Base-by-base conservation (phyloP, 2,888 invertebrate genomes). In the Eristalis arbustorum region DNA sequence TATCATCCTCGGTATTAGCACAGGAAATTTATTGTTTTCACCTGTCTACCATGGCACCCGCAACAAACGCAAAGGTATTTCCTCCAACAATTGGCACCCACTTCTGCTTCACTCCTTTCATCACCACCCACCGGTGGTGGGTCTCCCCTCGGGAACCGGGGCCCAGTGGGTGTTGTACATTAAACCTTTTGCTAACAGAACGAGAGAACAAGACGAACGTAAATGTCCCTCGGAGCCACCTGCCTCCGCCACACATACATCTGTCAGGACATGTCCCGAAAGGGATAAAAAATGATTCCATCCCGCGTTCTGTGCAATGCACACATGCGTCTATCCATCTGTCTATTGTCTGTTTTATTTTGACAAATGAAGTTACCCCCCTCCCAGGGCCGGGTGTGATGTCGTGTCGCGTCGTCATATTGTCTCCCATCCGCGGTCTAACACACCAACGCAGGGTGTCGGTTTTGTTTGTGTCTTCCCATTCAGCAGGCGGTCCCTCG, bases 281-380 rank as follows among this genome's bases (percentile, higher is more conserved):
- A 76, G 31, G 64, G 72, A 74, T 85, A 71, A 81, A 81, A 81
- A 81, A 81, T 81, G 64, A 68, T 74, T 56, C 72, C 56, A 61
- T 71, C 37, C 64, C n/a, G 61, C 49, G 34, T 13, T 49, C 63
- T 18, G 31, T n/a, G 72, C 73, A 67, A 25, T 72, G 71, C 62
- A 80, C 84, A 66, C 71, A 79, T 79, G 49, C 77, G 79, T 80
- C 67, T 76, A 22, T 69, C 73, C 78, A 73, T 74, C 73, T 81
- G 81, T 68, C 85, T 73, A 68, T 66, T 81, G 68, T 73, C 77
- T 64, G 76, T 77, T 85, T 72, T 76, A 80, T 76, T 80, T 77
- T 85, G 84, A 85, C 84, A 85, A 81, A 85, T 85, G 84, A 73
- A 85, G 59, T 76, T 85, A 80, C 59, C 31, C 2, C 31, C 10